phyloP scores from a whole-genome alignment of 1,140 invertebrate species.

The Achatina immaculata region DNA sequence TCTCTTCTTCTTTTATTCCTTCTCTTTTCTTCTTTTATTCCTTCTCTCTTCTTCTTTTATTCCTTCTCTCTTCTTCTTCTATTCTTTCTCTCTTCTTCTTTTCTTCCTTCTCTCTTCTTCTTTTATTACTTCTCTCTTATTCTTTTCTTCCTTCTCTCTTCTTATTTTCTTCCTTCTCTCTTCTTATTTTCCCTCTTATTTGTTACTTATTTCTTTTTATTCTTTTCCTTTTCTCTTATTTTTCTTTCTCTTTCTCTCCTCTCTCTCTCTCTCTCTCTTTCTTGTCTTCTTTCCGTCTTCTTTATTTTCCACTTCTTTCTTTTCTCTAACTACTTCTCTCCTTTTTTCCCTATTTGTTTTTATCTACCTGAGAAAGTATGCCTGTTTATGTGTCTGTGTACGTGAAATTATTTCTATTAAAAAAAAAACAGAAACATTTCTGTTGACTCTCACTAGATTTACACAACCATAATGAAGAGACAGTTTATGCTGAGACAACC shows the following conservation, averaged over 20 bases:
- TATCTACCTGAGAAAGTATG: too few relatives aligned
- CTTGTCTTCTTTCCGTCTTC: background rate
- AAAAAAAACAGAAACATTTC: too few relatives aligned
- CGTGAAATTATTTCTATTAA: background rate
- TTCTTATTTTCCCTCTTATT: background rate
- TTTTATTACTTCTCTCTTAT: background rate
- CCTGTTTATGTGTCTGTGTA: too few relatives aligned
- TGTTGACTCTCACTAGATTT: too few relatives aligned
- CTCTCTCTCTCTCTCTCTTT: background rate
- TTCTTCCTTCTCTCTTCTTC: background rate
- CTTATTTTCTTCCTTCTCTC: constrained; percentile 2
- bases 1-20: constrained; percentile 7
- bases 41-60: constrained; percentile 4
- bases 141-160: background rate
- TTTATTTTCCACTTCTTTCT: background rate
- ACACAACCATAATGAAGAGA: too few relatives aligned
- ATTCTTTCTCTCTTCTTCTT: background rate
- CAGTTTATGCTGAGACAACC: too few relatives aligned
- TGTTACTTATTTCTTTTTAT: background rate
- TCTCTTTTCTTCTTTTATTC: constrained; percentile 17
- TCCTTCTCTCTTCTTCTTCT: constrained; percentile 5
- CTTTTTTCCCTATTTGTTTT: too few relatives aligned
- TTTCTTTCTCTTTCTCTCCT: too few relatives aligned
- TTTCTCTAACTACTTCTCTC: background rate
- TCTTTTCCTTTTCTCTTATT: too few relatives aligned